Conservation (phyloP, 2,113 vertebrate genomes). For the Rhinopomastus cyanomelas region DNA sequence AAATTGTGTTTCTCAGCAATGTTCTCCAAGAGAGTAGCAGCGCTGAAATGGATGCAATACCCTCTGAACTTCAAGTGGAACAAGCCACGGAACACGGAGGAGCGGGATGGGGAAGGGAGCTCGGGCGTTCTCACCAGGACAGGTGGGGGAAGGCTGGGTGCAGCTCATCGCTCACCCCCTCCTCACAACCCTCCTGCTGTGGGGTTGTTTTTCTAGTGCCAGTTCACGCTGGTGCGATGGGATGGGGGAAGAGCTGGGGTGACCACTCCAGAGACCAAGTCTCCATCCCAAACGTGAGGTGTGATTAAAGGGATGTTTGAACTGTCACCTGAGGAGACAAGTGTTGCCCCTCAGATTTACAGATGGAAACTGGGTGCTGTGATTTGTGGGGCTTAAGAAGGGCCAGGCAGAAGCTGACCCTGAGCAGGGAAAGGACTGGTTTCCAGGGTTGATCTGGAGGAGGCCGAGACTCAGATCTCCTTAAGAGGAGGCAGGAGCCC, state of each 20-base stretch:
- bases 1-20: conserved; percentile 62
- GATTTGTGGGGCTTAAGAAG: not conserved
- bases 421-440: not conserved
- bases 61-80: not conserved
- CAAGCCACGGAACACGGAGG: not conserved
- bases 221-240: not conserved
- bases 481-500: not conserved
- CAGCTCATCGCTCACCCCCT: not conserved
- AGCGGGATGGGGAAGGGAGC: not conserved
- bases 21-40: conserved; percentile 51
- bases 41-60: conserved; percentile 28
- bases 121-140: accelerated
- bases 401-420: not conserved
- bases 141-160: not conserved
- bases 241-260: not conserved
- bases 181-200: not conserved
- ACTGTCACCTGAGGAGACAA: not conserved
- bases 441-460: not conserved
- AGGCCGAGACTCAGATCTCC: not conserved
- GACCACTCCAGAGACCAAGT: not conserved
- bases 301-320: not conserved
- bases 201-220: not conserved
- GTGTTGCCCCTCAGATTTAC: not conserved
- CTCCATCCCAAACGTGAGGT: not conserved
- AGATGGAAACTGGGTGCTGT: not conserved